phyloP scores from a whole-genome alignment of 2,888 invertebrate species.

The Lomographa bimaculata region DNA sequence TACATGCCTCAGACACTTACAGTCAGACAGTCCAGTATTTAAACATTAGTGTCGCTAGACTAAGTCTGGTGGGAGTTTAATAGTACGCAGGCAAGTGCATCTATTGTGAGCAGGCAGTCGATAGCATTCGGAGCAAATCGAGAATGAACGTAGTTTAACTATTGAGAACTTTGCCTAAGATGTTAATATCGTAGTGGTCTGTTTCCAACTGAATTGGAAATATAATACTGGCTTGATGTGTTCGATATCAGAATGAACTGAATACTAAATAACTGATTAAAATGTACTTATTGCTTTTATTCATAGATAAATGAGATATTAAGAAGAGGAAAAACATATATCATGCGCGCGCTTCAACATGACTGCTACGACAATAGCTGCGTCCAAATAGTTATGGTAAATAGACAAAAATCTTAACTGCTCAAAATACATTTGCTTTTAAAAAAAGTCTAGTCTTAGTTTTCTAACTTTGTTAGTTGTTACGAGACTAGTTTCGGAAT shows the following conservation, averaged over 20 bases:
- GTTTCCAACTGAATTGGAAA: conserved; percentile 18
- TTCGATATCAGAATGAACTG: background rate
- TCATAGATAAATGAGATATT: no score
- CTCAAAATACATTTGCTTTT: no score
- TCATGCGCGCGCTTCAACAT: no score
- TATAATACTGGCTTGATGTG: background rate
- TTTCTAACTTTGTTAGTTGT: no score
- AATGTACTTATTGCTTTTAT: no score
- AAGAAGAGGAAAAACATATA: no score
- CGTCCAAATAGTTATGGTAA: no score
- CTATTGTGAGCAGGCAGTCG: conserved; percentile 65
- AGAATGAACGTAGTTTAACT: conserved; percentile 77
- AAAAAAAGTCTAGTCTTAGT: no score
- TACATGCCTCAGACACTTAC: conserved; percentile 23
- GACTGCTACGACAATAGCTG: no score
- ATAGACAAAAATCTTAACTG: no score
- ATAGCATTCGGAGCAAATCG: conserved; percentile 70
- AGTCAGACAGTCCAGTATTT: conserved; percentile 31
- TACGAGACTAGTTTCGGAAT: no score
- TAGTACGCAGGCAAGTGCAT: conserved; percentile 56
- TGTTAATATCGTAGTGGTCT: conserved; percentile 49
- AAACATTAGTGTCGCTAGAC: conserved; percentile 39
- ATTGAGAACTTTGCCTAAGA: conserved; percentile 62
- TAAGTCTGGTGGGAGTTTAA: conserved; percentile 9
- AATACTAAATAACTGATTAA: no score